A percentile compares a stretch with the other conserved stretches of the same genome.
Conservation (phyloP, 2,888 invertebrate genomes). For the Caenorhabditis sp. region DNA sequence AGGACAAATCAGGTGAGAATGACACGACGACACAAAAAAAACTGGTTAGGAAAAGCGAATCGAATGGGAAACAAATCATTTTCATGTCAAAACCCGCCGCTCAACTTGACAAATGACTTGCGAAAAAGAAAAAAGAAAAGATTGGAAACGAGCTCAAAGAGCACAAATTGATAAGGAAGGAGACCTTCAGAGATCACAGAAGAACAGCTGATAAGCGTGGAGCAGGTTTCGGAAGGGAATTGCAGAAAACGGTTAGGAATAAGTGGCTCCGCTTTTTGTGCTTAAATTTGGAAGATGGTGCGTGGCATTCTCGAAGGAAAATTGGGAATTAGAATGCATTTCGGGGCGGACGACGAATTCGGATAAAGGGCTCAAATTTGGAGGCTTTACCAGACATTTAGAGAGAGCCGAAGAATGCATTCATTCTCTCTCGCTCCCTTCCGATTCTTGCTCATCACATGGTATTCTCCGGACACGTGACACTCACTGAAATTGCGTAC, state of each 20-base stretch:
- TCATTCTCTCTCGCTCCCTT: no score
- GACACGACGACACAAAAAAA: background rate
- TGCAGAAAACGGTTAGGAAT: no score
- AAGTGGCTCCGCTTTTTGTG: no score
- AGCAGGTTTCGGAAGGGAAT: background rate
- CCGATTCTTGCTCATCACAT: no score
- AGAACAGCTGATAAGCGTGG: background rate
- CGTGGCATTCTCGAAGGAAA: background rate
- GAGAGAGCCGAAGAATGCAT: no score
- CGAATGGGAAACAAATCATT: background rate
- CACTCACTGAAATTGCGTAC: conserved; percentile 81
- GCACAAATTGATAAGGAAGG: background rate
- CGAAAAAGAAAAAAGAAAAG: background rate
- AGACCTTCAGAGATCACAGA: background rate
- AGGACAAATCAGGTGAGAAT: conserved; percentile 20
- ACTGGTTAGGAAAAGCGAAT: background rate
- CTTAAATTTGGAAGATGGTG: no score
- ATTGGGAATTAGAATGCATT: no score
- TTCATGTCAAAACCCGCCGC: no score
- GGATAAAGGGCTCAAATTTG: no score
- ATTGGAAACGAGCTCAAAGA: background rate
- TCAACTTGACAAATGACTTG: background rate
- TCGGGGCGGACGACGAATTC: no score
- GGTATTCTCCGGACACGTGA: conserved; percentile 46
- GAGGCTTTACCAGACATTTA: no score